These are phyloP conservation scores for Fragum whitleyi DNA, from an alignment of 2,888 invertebrate species.

Conservation along the genomic window DNA sequence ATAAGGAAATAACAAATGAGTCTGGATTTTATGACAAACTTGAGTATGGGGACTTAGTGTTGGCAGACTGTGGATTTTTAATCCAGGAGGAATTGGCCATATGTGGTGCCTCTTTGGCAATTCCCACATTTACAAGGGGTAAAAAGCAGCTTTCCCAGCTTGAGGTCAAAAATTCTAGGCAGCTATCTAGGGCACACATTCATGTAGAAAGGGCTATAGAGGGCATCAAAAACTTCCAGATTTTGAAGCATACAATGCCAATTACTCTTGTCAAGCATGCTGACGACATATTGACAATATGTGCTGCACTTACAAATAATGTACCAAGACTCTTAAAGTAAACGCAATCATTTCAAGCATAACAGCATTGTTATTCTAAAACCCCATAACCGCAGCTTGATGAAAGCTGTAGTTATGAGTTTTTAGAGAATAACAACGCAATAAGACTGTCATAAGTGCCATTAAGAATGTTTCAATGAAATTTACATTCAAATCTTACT, in stretches of 20 bases:
- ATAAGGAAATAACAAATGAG: constrained; percentile 34
- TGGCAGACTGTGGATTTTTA: constrained; percentile 46
- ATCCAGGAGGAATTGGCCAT: constrained; percentile 36
- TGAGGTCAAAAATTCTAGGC: constrained; percentile 27
- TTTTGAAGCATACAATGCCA: constrained; percentile 19
- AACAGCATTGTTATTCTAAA: too few species aligned
- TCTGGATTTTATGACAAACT: constrained; percentile 36
- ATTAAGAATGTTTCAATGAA: too few species aligned
- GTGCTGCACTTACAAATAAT: constrained; percentile 14
- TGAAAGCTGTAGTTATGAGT: too few species aligned
- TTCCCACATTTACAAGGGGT: constrained; percentile 36
- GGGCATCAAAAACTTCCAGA: constrained; percentile 29
- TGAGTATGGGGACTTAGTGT: constrained; percentile 28
- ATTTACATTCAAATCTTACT: too few species aligned
- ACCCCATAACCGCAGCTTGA: too few species aligned
- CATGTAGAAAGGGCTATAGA: constrained; percentile 42
- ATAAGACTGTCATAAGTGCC: too few species aligned
- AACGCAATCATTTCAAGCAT: too few species aligned
- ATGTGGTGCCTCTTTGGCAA: constrained; percentile 15
- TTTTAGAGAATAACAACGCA: too few species aligned
- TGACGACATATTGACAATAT: constrained; percentile 36
- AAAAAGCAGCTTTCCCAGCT: constrained; percentile 19
- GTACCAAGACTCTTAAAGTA: constrained; percentile 17
- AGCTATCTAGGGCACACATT: constrained; percentile 23
- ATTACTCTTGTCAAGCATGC: not conserved